Evolutionary conservation across 2,113 vertebrate genomes (phyloP), one percentile per base, ranked within the genome.

Genomic region (Aspidoscelis tigris): DNA sequence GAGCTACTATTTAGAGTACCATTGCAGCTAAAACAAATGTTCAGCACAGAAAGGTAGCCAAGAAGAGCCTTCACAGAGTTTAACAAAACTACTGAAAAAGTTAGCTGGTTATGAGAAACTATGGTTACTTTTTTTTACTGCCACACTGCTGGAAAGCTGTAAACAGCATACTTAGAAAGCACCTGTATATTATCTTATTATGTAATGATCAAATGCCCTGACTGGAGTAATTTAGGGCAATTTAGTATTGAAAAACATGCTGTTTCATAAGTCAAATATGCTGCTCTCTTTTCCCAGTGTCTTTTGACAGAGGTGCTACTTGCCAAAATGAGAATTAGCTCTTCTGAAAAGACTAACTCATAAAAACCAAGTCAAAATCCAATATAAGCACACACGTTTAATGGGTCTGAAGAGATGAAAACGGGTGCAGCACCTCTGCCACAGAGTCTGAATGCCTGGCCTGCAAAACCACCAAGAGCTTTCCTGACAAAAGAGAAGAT

Each of bases 121-220:
- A 68, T 50, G 53, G 41, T 80, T 87, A 78, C 12, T 4, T 61
- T 61, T 61, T 18, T 18, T 61, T 12, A 47, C 7, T 79, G 84
- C 84, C 78, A 84, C 89, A 83, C 76, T 44, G 24, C 69, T 91
- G 86, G 89, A 90, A 90, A 88, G 83, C 47, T 76, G 53, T 43
- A 47, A 84, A n/a, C 65, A 58, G 21, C 11, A 65, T 33, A 10
- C 75, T 44, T 70, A 84, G 33, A 77, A 84, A 77, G 66, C 16
- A 76, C 55, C 44, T 76, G 73, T 83, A 16, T 39, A 55, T 69
- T 50, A 41, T 88, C 93, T 93, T 84, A 92, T 93, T 92, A 91
- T 65, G 84, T 83, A 91, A 87, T 84, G 91, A 87, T 53, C n/a
- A 3, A 87, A 84, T 86, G 88, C 85, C 76, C 85, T 84, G 84